Conservation (phyloP, 2,888 invertebrate genomes). For the Caenorhabditis imperialis region DNA sequence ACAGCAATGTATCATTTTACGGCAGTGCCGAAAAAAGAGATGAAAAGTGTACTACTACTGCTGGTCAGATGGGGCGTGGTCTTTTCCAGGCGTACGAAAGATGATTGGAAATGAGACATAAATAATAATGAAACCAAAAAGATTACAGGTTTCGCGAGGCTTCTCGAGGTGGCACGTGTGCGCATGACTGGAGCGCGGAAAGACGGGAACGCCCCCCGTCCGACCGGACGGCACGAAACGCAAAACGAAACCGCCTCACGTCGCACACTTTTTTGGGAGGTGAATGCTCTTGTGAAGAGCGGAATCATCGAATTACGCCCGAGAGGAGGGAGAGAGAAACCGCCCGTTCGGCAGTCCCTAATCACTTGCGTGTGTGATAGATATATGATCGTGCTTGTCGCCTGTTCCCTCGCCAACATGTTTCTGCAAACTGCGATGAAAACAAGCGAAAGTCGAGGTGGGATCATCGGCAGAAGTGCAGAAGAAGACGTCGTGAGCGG, state of each 20-base stretch:
- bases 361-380: slow-evolving; percentile 28
- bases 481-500: too few species aligned
- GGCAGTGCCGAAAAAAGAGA: too few species aligned
- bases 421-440: slow-evolving; percentile 12
- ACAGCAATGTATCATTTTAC: too few species aligned
- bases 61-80: slow-evolving; percentile 1
- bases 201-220: slow-evolving; percentile 7
- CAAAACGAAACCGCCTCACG: slow-evolving; percentile 35
- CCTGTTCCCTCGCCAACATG: slow-evolving; percentile 7
- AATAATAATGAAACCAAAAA: slow-evolving; percentile 32
- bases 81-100: not conserved
- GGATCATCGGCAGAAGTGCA: not conserved
- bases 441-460: slow-evolving; percentile 10
- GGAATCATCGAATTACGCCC: slow-evolving; percentile 40
- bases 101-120: slow-evolving; percentile 20
- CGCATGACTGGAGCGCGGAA: slow-evolving; percentile 15
- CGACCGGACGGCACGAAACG: slow-evolving; percentile 20
- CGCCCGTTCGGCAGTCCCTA: slow-evolving; percentile 23
- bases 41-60: not conserved
- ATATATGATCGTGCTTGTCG: slow-evolving; percentile 42
- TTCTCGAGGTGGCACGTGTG: slow-evolving; percentile 24
- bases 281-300: not conserved
- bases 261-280: slow-evolving; percentile 18
- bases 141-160: slow-evolving; percentile 39
- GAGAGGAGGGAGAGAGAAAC: not conserved